Base-by-base conservation (phyloP, 2,113 vertebrate species). In the Arothron firmamentum region DNA sequence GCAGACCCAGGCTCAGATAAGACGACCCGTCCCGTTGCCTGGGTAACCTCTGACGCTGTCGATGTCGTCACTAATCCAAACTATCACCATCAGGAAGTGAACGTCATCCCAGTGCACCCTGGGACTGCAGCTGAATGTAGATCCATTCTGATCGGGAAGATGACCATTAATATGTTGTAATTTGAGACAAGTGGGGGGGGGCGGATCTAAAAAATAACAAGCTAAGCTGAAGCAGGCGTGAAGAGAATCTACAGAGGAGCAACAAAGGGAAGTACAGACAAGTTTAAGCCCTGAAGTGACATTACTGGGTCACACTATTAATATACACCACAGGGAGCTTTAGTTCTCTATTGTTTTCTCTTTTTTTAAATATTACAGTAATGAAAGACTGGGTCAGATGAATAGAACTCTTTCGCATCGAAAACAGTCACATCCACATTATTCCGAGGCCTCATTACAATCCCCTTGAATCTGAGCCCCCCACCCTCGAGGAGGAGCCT, bases 231-330 rank as follows among this genome's bases (percentile, higher is more conserved):
- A 51, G 6, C n/a, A 61, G 48, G 15, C 6, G 15, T n/a, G 3
- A 25, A 61, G 48, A 60, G 15, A 0, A 3, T n/a, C 42, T 63
- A 18, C 43, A 20, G 42, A 31, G 42, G 11, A 55, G 42, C 61
- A 55, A 45, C 16, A 55, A 20, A 20, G 20, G 25, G 14, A 34
- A 55, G 43, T 15, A 38, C 23, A 28, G 53, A 65, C 46, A 61
- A 70, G 49, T 63, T 52, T 65, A 38, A 80, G 65, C 50, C 47
- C 66, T 76, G 73, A 58, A 9, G n/a, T 80, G 81, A 86, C 79
- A 80, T 84, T 86, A 82, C 62, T 84, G 77, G 81, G 81, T 82
- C 77, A 77, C 52, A 64, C 77, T 82, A 86, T 80, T 75, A 78
- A 78, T 82, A 84, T 16, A 65, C 65, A 75, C 70, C 60, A 53